A percentile compares a stretch with the other conserved stretches of the same genome.
Conservation (phyloP, 2,888 invertebrate genomes). For the Aspidapion aeneum region DNA sequence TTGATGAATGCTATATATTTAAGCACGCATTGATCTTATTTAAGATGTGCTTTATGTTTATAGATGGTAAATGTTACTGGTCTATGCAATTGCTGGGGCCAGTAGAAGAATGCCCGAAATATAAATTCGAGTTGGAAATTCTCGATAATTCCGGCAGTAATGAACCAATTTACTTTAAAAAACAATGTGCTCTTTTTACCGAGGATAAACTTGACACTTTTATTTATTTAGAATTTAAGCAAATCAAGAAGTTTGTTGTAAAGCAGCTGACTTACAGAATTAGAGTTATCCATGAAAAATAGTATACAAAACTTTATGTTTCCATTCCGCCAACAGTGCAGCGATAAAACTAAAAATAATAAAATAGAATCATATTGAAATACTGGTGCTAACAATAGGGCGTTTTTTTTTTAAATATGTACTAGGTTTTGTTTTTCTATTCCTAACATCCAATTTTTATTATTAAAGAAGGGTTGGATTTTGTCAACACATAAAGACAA, state of each 20-base stretch:
- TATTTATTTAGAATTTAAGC: slow-evolving; percentile 15
- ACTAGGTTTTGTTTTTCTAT: too few relatives aligned
- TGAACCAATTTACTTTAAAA: slow-evolving; percentile 28
- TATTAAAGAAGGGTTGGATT: slow-evolving; percentile 36
- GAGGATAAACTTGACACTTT: slow-evolving; percentile 6
- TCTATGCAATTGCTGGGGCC: slow-evolving; percentile 38
- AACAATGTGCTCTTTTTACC: slow-evolving; percentile 23
- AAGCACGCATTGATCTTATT: slow-evolving; percentile 32
- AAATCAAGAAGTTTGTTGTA: slow-evolving; percentile 15
- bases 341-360: too few relatives aligned
- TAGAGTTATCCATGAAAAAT: too few relatives aligned
- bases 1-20: slow-evolving; percentile 34
- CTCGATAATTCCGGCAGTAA: slow-evolving; percentile 31
- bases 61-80: slow-evolving; percentile 30
- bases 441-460: slow-evolving; percentile 35
- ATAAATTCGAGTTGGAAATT: slow-evolving; percentile 40
- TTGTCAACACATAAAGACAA: slow-evolving; percentile 38
- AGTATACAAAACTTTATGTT: too few relatives aligned
- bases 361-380: too few relatives aligned
- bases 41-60: slow-evolving; percentile 31
- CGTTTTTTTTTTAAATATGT: too few relatives aligned
- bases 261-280: slow-evolving; percentile 18
- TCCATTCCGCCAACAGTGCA: too few relatives aligned
- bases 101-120: slow-evolving; percentile 31
- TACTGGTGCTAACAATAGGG: too few relatives aligned